These are phyloP conservation scores for Empis stercorea DNA, from an alignment of 2,888 invertebrate genomes.

Conservation along the genomic window DNA sequence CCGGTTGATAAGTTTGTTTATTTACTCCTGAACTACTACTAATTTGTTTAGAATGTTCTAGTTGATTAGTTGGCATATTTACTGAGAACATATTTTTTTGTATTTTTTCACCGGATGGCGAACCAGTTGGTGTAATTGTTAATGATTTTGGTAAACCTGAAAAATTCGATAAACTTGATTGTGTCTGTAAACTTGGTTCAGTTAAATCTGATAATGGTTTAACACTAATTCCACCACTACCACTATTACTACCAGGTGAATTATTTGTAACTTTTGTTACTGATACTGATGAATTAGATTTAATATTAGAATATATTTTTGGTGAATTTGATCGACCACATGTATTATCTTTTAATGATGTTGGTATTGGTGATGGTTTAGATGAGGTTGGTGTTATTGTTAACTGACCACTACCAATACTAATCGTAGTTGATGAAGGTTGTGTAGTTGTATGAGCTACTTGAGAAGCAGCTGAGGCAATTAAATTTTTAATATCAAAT, in stretches of 20 bases:
- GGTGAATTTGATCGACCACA: slow-evolving; percentile 9
- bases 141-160: slow-evolving; percentile 22
- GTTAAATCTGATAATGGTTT: slow-evolving; percentile 15
- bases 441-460: slow-evolving; percentile 13
- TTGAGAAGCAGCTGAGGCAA: slow-evolving; percentile 18
- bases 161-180: slow-evolving; percentile 8
- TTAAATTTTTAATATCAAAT: slow-evolving; percentile 19
- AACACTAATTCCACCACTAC: slow-evolving; percentile 9
- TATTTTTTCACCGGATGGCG: neutral
- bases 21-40: slow-evolving; percentile 1
- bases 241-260: slow-evolving; percentile 12
- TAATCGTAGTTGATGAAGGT: slow-evolving; percentile 17
- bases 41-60: slow-evolving; percentile 9
- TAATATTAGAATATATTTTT: slow-evolving; percentile 5
- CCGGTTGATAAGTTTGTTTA: slow-evolving; percentile 1
- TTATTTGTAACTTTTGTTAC: slow-evolving; percentile 16
- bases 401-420: slow-evolving; percentile 18
- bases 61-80: neutral
- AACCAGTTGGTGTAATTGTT: slow-evolving; percentile 20
- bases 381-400: slow-evolving; percentile 20
- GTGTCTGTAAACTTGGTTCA: slow-evolving; percentile 2
- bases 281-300: slow-evolving; percentile 13
- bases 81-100: neutral
- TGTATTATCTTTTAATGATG: slow-evolving; percentile 10
- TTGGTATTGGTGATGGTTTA: slow-evolving; percentile 9